Base-by-base conservation (phyloP, 2,113 vertebrate species). In the Scytalopus superciliaris region DNA sequence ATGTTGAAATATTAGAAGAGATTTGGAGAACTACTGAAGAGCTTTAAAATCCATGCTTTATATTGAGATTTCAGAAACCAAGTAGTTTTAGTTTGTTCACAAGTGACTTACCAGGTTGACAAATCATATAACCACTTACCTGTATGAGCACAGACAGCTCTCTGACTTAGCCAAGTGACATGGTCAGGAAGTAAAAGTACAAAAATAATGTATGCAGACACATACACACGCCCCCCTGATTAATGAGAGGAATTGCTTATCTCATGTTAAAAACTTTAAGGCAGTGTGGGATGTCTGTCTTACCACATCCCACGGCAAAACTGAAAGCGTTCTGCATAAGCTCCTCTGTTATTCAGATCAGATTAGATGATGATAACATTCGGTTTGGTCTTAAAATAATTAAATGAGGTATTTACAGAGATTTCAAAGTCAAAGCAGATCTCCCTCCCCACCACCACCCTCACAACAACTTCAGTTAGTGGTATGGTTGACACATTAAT, bases 351-450 rank as follows among this genome's bases (percentile, higher is more conserved):
- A 75, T 52, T 83, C 6, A 2, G 64, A 88, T 76, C 76, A 83
- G 67, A 87, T 84, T 78, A 85, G 57, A 73, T 57, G 21, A 62
- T 85, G 57, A 53, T 88, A 92, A 66, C 56, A 40, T 66, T 94
- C 33, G 1, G 2, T 82, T 50, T 87, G 59, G 30, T 69, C 52
- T 87, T 87, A 78, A 91, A 96, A 75, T 91, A 93, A 90, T 85
- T 83, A 94, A 74, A 81, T 70, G 39, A 92, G 53, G 7, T 93
- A 79, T 93, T 91, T 93, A 83, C 14, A 62, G 90, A 91, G 70
- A 80, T 79, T 93, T 93, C 90, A 93, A 84, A 93, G 64, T 83
- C 60, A 82, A 70, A 78, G 62, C 0, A 0, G 52, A 68, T 87
- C 42, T 63, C 23, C 9, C 24, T 35, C 13, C 25, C 19, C 13